Conservation (phyloP, 1,140 invertebrate species). For the Drosophila ohnishii region DNA sequence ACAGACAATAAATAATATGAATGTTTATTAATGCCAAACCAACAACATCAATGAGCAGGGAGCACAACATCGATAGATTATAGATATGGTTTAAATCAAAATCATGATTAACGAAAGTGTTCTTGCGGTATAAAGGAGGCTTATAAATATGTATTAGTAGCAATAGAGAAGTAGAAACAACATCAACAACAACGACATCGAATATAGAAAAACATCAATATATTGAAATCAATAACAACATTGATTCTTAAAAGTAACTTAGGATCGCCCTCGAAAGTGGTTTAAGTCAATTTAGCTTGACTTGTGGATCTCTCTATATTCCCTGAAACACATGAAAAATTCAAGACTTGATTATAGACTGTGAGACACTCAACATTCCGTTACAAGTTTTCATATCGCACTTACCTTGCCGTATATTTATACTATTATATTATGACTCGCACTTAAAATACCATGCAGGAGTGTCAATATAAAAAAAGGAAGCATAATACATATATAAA, state of each 20-base stretch:
- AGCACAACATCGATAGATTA: slow-evolving; percentile 41
- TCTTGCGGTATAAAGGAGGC: slow-evolving; percentile 40
- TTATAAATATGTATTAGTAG: slow-evolving; percentile 47
- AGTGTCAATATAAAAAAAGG: not conserved
- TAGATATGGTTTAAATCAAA: slow-evolving; percentile 29
- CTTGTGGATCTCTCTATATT: not conserved
- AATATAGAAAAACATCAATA: slow-evolving; percentile 75
- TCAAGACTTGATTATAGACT: not conserved
- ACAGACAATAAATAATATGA: slow-evolving; percentile 46
- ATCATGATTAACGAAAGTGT: slow-evolving; percentile 60
- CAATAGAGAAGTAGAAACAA: slow-evolving; percentile 70
- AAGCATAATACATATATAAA: not conserved
- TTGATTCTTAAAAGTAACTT: slow-evolving; percentile 53
- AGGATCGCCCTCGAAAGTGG: not conserved
- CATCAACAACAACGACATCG: slow-evolving; percentile 80
- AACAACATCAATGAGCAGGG: slow-evolving; percentile 60
- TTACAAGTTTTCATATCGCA: slow-evolving; percentile 6
- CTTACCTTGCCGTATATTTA: slow-evolving; percentile 8
- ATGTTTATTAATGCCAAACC: slow-evolving; percentile 34
- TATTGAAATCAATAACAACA: slow-evolving; percentile 71
- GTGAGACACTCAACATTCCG: slow-evolving; percentile 21
- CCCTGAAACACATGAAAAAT: slow-evolving; percentile 1
- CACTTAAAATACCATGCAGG: not conserved
- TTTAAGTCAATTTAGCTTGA: not conserved
- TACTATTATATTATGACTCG: not conserved